A percentile compares a stretch with the other conserved stretches of the same genome.
These are phyloP conservation scores for Bombus balteatus DNA, from an alignment of 1,140 invertebrate species.

Conservation along the genomic window DNA sequence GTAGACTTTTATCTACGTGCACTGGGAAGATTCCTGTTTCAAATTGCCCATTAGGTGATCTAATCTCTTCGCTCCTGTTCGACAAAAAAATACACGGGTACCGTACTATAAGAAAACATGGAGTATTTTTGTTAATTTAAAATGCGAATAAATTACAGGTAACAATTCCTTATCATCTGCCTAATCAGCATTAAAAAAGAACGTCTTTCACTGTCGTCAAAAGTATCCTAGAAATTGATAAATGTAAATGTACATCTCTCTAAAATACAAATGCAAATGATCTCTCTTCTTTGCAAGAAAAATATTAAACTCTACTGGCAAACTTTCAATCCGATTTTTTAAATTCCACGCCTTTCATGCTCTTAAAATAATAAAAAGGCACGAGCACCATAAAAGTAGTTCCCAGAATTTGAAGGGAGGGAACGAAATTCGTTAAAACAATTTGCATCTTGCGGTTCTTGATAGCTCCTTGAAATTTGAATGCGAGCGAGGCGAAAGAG, in stretches of 20 bases:
- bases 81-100: not conserved
- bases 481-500: not conserved
- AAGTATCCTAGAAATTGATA: too few relatives aligned
- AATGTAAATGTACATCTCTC: too few relatives aligned
- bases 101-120: not conserved
- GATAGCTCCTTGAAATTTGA: not conserved
- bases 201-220: too few relatives aligned
- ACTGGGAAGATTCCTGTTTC: too few relatives aligned
- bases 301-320: not conserved
- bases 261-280: too few relatives aligned
- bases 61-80: not conserved
- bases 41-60: not conserved
- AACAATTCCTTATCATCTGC: not conserved
- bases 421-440: not conserved
- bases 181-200: not conserved
- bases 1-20: not conserved
- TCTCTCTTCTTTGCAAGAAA: not conserved
- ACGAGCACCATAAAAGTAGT: not conserved
- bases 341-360: not conserved
- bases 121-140: not conserved
- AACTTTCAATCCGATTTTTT: not conserved
- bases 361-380: not conserved
- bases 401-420: not conserved
- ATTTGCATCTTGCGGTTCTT: constrained; percentile 24
- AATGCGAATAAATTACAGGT: not conserved